Evolutionary conservation across 2,113 vertebrate genomes (phyloP).

Genomic region (Ibidorhyncha struthersii): DNA sequence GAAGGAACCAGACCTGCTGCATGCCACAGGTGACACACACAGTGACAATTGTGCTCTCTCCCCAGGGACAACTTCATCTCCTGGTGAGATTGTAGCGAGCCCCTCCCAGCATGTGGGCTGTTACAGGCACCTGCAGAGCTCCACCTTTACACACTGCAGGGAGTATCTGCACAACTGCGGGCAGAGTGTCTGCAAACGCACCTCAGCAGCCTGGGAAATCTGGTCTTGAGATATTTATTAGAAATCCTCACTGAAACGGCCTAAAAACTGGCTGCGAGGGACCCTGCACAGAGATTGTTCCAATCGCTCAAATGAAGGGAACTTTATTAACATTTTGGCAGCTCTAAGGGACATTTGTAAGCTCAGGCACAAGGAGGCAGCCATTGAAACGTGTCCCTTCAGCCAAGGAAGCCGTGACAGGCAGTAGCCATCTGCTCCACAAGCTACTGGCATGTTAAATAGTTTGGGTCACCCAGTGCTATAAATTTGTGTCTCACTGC

Average conservation of each 20-base stretch:
- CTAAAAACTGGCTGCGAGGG: not conserved
- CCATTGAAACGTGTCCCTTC: not conserved
- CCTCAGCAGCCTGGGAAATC: not conserved
- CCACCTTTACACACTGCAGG: not conserved
- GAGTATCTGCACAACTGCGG: not conserved
- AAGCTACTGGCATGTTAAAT: constrained; percentile 1
- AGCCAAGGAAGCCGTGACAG: constrained; percentile 36
- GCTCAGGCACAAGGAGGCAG: constrained; percentile 18
- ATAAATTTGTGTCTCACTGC: not conserved
- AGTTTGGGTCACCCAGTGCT: not conserved
- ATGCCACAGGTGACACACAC: not conserved
- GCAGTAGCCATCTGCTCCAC: constrained; percentile 29
- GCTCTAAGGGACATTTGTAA: constrained; percentile 24
- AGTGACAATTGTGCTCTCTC: not conserved
- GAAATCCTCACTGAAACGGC: not conserved
- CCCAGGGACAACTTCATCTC: not conserved
- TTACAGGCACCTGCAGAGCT: not conserved
- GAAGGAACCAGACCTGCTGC: not conserved
- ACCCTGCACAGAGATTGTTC: not conserved
- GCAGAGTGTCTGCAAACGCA: not conserved
- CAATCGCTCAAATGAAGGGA: not conserved
- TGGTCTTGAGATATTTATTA: not conserved
- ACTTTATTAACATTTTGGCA: constrained; percentile 17
- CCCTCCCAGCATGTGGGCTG: not conserved
- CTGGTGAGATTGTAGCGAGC: accelerated